Base-by-base conservation (phyloP, 2,797 vertebrate genomes). In the Spinibarbus caldwelli region DNA sequence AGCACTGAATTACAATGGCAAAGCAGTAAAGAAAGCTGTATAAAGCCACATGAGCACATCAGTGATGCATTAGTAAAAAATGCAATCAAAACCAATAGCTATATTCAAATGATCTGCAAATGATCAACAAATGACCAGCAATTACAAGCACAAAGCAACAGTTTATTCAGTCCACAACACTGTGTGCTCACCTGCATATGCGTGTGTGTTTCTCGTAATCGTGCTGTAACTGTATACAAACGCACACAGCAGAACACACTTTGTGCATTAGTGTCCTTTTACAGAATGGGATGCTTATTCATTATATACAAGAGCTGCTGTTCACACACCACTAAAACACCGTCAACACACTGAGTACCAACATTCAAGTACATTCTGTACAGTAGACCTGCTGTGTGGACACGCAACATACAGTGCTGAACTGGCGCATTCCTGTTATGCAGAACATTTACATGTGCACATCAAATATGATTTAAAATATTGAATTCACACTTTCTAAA, bases 221-320 rank as follows among this genome's bases (percentile, higher is more conserved):
- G 3, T 23, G n/a, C n/a, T n/a, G n/a, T n/a, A n/a, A 49, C 15
- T 68, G 59, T 34, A 26, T n/a, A 62, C 52, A 68, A 43, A 49
- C 9, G 45, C 17, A 59, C 49, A 89, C 80, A 89, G 87, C 78
- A 90, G 86, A 87, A 87, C 86, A 34, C 77, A 85, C 82, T 79
- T 73, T 82, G 80, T 88, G 85, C 92, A 90, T 92, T 90, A 90
- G 84, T 78, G 6, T 66, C 52, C 64, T 85, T 34, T 66, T 21
- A 85, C 85, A 83, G 36, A 86, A 82, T 80, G 72, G 85, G 83
- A 83, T 86, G 83, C 47, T 86, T 70, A 71, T 81, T 75, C 70
- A 76, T 86, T 81, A 81, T 81, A 49, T 59, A 81, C 64, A 59
- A 31, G 62, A 77, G 23, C 73, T 29, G 73, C 82, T 84, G 62